Base-by-base conservation (phyloP, 2,797 vertebrate species). In the Gymnodraco acuticeps region DNA sequence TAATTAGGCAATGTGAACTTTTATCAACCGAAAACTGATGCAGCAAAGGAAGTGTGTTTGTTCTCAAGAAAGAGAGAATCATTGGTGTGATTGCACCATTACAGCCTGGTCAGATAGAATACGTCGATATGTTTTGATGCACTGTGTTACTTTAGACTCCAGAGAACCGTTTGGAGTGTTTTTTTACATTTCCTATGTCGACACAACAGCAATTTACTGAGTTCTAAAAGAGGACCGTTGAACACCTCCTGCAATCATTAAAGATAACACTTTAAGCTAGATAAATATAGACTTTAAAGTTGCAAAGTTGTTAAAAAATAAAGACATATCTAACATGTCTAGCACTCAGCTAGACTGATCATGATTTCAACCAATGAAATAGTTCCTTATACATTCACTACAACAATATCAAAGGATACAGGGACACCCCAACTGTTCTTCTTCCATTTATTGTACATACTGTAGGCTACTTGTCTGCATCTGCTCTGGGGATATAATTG, bases 401-500 rank as follows among this genome's bases (percentile, higher is more conserved):
- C 23, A 31, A 12, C 31, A 56, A 20, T 58, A 73, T 65, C 48
- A 27, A 27, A 59, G 42, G 47, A 71, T 38, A 38, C 1, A 7
- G n/a, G 45, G 50, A 70, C 73, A 38, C 50, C 33, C 23, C 41
- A 4, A 3, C n/a, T 14, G 10, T 52, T 77, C n/a, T 27, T 42
- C 55, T 50, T 45, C 48, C 42, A 4, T 38, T 63, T 62, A 31
- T n/a, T 27, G 10, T 16, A 48, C 54, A 67, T 19, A 52, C 31
- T 48, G 64, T 68, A n/a, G n/a, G n/a, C n/a, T n/a, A 47, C 50
- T 55, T 45, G 77, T 66, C 38, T 63, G 56, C 51, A n/a, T 56
- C 47, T 13, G 54, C 60, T 86, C 50, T 5, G 72, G 85, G 87
- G 80, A 87, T 67, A 84, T 67, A 61, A 19, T 74, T 19, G 42